Conservation (phyloP, 2,888 invertebrate genomes). For the Protophormia terraenovae region DNA sequence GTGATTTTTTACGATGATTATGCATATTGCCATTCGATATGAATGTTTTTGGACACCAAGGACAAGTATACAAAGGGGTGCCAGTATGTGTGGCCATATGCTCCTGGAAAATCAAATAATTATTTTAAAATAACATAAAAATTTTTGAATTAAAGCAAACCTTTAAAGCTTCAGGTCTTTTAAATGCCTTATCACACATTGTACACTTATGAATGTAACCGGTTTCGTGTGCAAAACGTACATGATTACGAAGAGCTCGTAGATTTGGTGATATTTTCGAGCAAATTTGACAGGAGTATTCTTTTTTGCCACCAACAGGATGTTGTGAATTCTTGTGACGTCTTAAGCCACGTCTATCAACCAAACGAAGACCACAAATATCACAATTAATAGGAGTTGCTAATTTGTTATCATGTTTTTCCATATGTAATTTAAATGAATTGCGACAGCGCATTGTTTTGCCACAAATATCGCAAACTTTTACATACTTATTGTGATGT, state of each 20-base stretch:
- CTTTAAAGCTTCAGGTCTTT: slow-evolving; percentile 76
- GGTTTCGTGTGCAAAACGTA: slow-evolving; percentile 78
- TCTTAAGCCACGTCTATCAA: slow-evolving; percentile 75
- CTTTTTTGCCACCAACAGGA: slow-evolving; percentile 74
- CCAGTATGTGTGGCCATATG: slow-evolving; percentile 79
- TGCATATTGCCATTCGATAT: slow-evolving; percentile 79
- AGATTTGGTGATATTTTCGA: slow-evolving; percentile 77
- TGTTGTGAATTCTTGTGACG: slow-evolving; percentile 78
- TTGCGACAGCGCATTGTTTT: slow-evolving; percentile 76
- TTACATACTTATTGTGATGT: slow-evolving; percentile 76
- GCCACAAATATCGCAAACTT: slow-evolving; percentile 77
- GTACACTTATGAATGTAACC: slow-evolving; percentile 77
- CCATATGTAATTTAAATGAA: slow-evolving; percentile 76
- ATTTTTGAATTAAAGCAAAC: slow-evolving; percentile 70
- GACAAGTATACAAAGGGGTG: slow-evolving; percentile 77
- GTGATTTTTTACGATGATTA: slow-evolving; percentile 77
- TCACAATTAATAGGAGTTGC: slow-evolving; percentile 76
- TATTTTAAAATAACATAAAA: neutral
- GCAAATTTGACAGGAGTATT: slow-evolving; percentile 77
- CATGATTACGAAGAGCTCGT: slow-evolving; percentile 77
- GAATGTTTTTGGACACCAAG: slow-evolving; percentile 78
- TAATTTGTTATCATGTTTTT: slow-evolving; percentile 75
- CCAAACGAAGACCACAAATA: slow-evolving; percentile 78
- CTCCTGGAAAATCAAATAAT: slow-evolving; percentile 72
- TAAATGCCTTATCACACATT: slow-evolving; percentile 80